A percentile compares a stretch with the other conserved stretches of the same genome.
These are phyloP conservation scores for Phylloscopus whistleri DNA, from an alignment of 2,113 vertebrate genomes.

Conservation along the genomic window DNA sequence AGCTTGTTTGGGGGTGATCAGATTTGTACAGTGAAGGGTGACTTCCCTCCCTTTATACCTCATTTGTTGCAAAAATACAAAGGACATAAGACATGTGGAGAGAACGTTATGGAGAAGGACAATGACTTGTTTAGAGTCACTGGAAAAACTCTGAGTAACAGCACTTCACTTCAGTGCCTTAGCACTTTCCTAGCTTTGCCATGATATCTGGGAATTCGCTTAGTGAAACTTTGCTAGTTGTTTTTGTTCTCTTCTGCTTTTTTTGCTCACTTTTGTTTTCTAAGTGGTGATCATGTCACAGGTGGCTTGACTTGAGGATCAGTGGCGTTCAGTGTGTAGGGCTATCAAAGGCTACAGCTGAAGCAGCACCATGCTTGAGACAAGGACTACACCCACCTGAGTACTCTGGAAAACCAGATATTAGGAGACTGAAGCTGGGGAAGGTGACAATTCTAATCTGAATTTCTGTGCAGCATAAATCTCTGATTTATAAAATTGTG, in stretches of 20 bases:
- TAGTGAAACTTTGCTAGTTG: background rate
- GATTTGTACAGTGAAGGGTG: background rate
- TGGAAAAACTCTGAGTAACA: background rate
- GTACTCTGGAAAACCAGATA: background rate
- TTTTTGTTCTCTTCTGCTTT: background rate
- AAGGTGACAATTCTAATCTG: background rate
- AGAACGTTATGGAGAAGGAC: background rate
- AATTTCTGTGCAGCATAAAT: background rate
- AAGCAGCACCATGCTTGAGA: background rate
- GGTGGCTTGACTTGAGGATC: background rate
- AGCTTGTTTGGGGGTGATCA: background rate
- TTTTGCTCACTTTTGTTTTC: background rate
- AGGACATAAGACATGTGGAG: background rate
- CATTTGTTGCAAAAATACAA: background rate
- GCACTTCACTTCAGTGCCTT: background rate
- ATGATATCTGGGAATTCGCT: background rate
- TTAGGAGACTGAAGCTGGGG: background rate
- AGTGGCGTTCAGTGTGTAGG: background rate
- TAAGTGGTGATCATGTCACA: background rate
- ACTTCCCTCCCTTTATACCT: background rate
- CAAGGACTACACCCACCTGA: background rate
- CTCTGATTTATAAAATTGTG: background rate
- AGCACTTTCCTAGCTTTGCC: background rate
- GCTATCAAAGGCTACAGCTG: background rate
- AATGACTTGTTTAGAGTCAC: background rate